Evolutionary conservation across 2,113 vertebrate species (phyloP).

Genomic region (Pteruthius melanotis): DNA sequence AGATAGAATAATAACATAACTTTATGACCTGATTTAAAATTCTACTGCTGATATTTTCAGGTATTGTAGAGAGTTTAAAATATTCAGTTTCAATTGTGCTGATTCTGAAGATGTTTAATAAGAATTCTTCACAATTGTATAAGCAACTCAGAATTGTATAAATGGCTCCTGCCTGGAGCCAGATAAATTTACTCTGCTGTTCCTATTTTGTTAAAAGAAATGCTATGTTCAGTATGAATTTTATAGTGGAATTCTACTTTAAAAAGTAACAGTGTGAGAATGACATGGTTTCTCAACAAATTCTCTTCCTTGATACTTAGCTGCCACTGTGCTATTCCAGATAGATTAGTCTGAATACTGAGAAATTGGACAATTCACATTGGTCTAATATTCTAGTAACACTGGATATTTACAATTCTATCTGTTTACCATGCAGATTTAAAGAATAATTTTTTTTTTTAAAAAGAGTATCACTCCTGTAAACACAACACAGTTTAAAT

Average conservation of each 20-base stretch:
- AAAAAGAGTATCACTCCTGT: not conserved
- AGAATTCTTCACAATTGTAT: not conserved
- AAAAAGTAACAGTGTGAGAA: not conserved
- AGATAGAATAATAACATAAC: constrained; percentile 11
- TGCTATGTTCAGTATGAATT: not conserved
- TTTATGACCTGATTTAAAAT: not conserved
- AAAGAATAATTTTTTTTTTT: not conserved
- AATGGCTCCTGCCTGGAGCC: not conserved
- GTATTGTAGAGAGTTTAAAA: not conserved
- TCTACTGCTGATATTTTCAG: constrained; percentile 2
- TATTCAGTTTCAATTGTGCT: not conserved
- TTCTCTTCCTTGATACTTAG: not conserved
- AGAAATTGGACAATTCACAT: not conserved
- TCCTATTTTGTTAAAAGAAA: not conserved
- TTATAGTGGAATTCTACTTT: not conserved
- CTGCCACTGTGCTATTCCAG: constrained; percentile 18
- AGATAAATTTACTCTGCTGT: not conserved
- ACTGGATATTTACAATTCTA: not conserved
- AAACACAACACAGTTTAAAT: not conserved
- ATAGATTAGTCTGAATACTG: not conserved
- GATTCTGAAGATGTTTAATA: not conserved
- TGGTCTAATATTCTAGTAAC: not conserved
- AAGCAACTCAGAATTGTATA: not conserved
- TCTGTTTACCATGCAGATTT: not conserved
- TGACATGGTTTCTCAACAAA: not conserved